Evolutionary conservation across 2,797 vertebrate genomes (phyloP), one percentile per base, ranked within the genome.

Genomic region (Cossypha caffra): DNA sequence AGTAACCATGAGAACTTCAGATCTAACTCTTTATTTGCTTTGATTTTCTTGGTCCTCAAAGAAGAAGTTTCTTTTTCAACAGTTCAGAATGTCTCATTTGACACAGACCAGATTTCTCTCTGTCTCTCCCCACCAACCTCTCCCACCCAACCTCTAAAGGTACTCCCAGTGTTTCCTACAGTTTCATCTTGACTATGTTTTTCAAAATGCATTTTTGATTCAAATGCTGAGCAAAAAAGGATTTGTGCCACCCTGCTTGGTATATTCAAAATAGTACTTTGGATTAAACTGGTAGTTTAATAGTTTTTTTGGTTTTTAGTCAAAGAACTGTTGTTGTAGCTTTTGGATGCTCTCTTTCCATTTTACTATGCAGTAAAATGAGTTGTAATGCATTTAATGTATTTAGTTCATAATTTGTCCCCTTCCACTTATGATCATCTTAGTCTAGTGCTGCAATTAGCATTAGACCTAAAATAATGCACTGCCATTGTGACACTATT

Each of bases 91-190:
- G 28, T 52, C 75, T 57, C 42, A 28, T 74, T 78, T 92, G 88
- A 84, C 64, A 78, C 13, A 90, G 63, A 86, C 2, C 48, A 80
- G 42, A 62, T 73, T 79, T 85, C 7, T 73, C 9, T 9, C 5
- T 38, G 10, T 52, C 24, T 17, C 9, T 31, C 25, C 16, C 28
- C 50, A 48, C 16, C 43, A 63, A 10, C 4, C 9, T 33, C 16
- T 7, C 10, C 3, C 8, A 19, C 3, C 11, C 1, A 0, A 40
- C 18, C 12, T 52, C 43, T 28, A 31, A 37, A 58, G 77, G 35
- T 25, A 24, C 13, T 82, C 84, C 84, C 71, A 72, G 25, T 47
- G 11, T 75, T 82, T 91, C 73, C 78, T 82, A 28, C 12, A n/a
- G 40, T 80, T 71, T 67, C 31, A n/a, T 51, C 5, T 6, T 1